Evolutionary conservation across 2,888 invertebrate species (phyloP), one percentile per base, ranked within the genome.

Genomic region (Cerastis rubricosa): DNA sequence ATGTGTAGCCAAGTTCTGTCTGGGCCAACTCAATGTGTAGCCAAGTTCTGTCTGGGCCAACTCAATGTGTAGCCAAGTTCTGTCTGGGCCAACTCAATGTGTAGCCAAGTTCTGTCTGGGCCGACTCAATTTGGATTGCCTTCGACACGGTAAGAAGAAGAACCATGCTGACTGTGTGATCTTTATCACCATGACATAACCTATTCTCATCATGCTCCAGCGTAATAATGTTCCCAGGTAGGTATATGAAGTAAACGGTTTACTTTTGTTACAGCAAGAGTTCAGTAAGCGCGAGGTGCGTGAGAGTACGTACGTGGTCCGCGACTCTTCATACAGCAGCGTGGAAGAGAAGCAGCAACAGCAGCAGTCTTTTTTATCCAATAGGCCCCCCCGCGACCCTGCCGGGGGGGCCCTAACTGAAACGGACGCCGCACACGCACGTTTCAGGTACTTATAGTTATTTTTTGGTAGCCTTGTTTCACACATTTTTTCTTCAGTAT

Each of bases 321-420:
- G 96, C 22, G 96, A 96, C 92, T 95, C 96, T 45, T 96, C 96
- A 43, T 96, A 95, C 91, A 96, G 95, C 91, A 95, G 95, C 76
- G 95, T 95, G 83, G 96, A 97, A 88, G 96, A 96, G 91, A 95
- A 94, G 85, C 91, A 94, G 78, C 94, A 94, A 90, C 91, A 94
- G 78, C 94, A 94, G 93, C 96, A 95, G 96, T 96, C 97, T 97
- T 97, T 97, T 97, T 97, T 97, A 97, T 97, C 97, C 96, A 97
- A 95, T 97, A 97, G 96, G 97, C 97, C 97, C 96, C 96, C 97
- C 96, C 96, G 96, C 93, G 96, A 95, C 96, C 96, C 96, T 89
- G 92, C 89, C 95, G 97, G 96, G 97, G 96, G 97, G 97, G 97
- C 97, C 96, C 91, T 73, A 73, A 90, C 95, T 95, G 97, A 97